Base-by-base conservation (phyloP, 2,888 invertebrate genomes). In the Abrostola triplasia region DNA sequence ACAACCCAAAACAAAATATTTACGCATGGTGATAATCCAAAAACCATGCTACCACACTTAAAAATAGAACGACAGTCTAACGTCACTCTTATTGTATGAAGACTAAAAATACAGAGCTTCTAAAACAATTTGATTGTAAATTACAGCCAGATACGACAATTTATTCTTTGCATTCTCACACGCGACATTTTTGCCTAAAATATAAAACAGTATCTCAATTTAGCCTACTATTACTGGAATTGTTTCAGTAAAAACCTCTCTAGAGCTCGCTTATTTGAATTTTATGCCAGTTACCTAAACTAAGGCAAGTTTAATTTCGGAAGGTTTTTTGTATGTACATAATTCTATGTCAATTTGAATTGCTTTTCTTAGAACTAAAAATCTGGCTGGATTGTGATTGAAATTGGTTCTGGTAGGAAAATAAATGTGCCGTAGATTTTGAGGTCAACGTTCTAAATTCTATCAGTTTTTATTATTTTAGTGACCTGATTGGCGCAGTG, bases 191-290 rank as follows among this genome's bases (percentile, higher is more conserved):
- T 24, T 47, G 13, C 10, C 44, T 51, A n/a, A 51, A 37, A 51
- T 60, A 54, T 56, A 55, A 73, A 63, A 61, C 67, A 60, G 67
- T 74, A 66, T 71, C 66, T 74, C 76, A 70, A 81, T 81, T 83
- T 73, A 81, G 77, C 75, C 75, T 75, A 70, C 78, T 79, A 81
- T 84, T 82, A 83, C 75, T 67, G 73, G 70, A 82, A 82, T 84
- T 79, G 83, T 84, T 77, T 83, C 83, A 80, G 80, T 79, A 70
- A 74, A 74, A 71, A 60, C 71, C 63, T 70, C 73, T 69, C 71
- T 41, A 44, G 67, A 76, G 73, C 69, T 70, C 67, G 66, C 67
- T 79, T 80, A 77, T 79, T 79, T 71, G 65, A 80, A 77, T 73
- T 76, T 72, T 67, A 76, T 76, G 57, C 71, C 61, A 70, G 67